Evolutionary conservation across 1,140 invertebrate species (phyloP), one percentile per base, ranked within the genome.

Genomic region (Ectropis grisescens): DNA sequence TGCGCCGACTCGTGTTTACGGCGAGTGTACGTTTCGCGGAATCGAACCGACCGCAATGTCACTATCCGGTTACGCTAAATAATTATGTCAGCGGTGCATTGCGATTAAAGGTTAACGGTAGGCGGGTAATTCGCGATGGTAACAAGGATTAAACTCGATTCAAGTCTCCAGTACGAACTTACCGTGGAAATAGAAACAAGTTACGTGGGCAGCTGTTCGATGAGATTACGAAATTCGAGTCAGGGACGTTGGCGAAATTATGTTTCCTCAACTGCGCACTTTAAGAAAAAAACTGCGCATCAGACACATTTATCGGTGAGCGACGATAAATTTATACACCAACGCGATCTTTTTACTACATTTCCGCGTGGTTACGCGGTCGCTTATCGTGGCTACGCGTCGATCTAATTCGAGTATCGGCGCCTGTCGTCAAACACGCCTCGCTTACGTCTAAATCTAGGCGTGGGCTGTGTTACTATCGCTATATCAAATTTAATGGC

Each of bases 301-400:
- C 47, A 47, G 41, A 51, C 38, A 47, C 45, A 47, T 54, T 52
- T 58, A 69, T 66, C 54, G 44, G 46, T 42, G 47, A 41, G 58
- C 48, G 53, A 68, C 66, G 56, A 70, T 72, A 68, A 75, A 80
- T 72, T 71, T 69, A 64, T 58, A 67, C 60, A 55, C 57, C 56
- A 47, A 72, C 69, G 69, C 58, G 50, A 61, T 53, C 47, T 67
- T 74, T 72, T 72, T 57, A 61, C 59, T 64, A 50, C 56, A 61
- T 66, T 78, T 80, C 72, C 75, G 75, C 72, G 65, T 80, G 67
- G 70, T 58, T 62, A 64, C 67, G 42, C 49, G 39, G 44, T 33
- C 47, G 58, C 46, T 62, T 69, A 65, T 68, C 59, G 57, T 51
- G 34, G 53, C 49, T 47, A 49, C 52, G 58, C 57, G 57, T 64